These are phyloP conservation scores for Anoplophora glabripennis DNA, from an alignment of 1,140 invertebrate genomes.

Conservation along the genomic window DNA sequence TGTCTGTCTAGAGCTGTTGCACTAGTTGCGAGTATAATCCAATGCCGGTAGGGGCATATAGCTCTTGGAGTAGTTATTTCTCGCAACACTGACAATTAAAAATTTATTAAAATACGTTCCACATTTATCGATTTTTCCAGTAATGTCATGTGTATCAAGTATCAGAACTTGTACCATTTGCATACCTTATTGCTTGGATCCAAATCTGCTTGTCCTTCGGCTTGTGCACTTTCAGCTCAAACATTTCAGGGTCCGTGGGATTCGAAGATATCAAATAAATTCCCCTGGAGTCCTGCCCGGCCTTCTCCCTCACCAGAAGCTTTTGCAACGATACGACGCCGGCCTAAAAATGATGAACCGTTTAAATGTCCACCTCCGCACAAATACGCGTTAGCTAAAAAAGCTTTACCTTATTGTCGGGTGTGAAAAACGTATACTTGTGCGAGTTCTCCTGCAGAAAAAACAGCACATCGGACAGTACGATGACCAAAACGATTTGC, in stretches of 20 bases:
- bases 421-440: slow-evolving; percentile 80
- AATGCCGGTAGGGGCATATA: too few species aligned
- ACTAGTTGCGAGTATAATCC: too few species aligned
- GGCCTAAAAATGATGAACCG: slow-evolving; percentile 56
- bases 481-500: slow-evolving; percentile 80
- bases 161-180: too few species aligned
- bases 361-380: too few species aligned
- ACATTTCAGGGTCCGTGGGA: slow-evolving; percentile 89
- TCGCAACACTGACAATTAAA: too few species aligned
- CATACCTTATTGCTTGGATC: slow-evolving; percentile 78
- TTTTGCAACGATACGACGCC: slow-evolving; percentile 89
- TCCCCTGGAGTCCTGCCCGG: slow-evolving; percentile 80
- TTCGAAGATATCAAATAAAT: slow-evolving; percentile 88
- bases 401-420: slow-evolving; percentile 72
- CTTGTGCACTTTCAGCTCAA: slow-evolving; percentile 85
- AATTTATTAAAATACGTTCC: too few species aligned
- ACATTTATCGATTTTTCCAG: too few species aligned
- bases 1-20: too few species aligned
- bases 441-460: slow-evolving; percentile 85
- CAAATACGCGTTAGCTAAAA: neutral
- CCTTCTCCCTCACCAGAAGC: slow-evolving; percentile 87
- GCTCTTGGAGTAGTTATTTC: too few species aligned
- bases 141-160: too few species aligned
- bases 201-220: slow-evolving; percentile 85
- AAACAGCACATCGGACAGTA: slow-evolving; percentile 87